phyloP scores from a whole-genome alignment of 2,888 invertebrate species.

The Noctua janthe region DNA sequence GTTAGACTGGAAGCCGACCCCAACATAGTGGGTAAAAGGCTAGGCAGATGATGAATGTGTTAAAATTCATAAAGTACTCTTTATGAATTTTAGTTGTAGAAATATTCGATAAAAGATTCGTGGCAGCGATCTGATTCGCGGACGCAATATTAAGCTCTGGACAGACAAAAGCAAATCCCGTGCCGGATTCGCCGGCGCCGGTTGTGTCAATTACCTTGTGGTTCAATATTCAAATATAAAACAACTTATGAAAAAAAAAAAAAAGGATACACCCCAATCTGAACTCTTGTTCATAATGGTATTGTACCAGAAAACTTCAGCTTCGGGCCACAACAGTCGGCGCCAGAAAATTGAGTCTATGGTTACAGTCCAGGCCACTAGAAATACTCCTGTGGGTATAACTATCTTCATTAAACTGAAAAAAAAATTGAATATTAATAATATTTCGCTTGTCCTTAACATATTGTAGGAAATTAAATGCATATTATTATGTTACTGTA shows the following conservation, averaged over 20 bases:
- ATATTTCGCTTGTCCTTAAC: neutral
- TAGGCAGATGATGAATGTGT: neutral
- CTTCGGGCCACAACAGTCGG: conserved; percentile 98
- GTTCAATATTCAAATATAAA: neutral
- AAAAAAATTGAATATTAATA: conserved; percentile 31
- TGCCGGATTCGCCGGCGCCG: neutral
- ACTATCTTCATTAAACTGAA: conserved; percentile 93
- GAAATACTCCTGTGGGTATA: conserved; percentile 92
- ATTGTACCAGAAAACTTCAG: conserved; percentile 99
- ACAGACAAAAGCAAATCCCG: neutral
- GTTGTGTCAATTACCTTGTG: neutral
- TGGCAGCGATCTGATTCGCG: neutral
- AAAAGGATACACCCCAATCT: conserved; percentile 99
- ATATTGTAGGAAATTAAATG: neutral
- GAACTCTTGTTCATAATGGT: conserved; percentile 98
- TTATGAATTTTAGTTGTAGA: too few relatives aligned
- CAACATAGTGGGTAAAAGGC: too few relatives aligned
- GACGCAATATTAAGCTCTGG: neutral
- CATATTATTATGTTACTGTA: too few relatives aligned
- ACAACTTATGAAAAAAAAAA: conserved; percentile 90
- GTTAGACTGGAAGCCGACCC: too few relatives aligned
- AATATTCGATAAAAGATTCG: neutral
- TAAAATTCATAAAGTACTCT: neutral
- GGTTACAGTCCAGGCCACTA: conserved; percentile 93
- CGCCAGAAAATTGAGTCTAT: conserved; percentile 99